Percentiles rank a stretch among this genome's conserved stretches.
These are phyloP conservation scores for Cynaeus angustus DNA, from an alignment of 2,888 invertebrate genomes.

Conservation along the genomic window DNA sequence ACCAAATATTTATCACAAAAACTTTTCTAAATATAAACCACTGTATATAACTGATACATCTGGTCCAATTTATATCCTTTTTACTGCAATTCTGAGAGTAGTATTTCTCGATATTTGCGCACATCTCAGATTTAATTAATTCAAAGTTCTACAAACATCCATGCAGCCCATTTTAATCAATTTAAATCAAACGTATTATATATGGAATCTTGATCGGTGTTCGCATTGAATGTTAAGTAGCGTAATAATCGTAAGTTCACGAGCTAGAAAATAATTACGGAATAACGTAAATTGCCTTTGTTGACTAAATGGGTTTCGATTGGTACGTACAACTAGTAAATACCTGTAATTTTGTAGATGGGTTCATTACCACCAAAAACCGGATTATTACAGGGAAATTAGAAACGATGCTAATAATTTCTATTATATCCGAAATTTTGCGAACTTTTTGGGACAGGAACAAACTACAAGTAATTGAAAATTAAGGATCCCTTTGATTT, in stretches of 20 bases:
- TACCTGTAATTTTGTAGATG: background rate
- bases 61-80: too few species aligned
- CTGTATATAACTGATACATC: too few species aligned
- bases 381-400: too few species aligned
- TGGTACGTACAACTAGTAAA: background rate
- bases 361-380: background rate
- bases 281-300: background rate
- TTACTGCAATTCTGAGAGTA: too few species aligned
- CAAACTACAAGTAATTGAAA: conserved; percentile 1
- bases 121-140: background rate
- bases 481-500: conserved; percentile 5
- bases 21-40: too few species aligned
- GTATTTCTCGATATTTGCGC: too few species aligned
- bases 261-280: conserved; percentile 7
- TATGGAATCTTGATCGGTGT: background rate
- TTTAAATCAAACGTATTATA: background rate
- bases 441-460: too few species aligned
- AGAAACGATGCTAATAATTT: too few species aligned
- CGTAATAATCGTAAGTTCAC: conserved; percentile 10
- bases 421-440: too few species aligned
- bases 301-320: background rate
- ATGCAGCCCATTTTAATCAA: background rate
- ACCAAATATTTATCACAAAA: too few species aligned
- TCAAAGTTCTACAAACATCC: background rate
- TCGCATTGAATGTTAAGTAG: conserved; percentile 4